Evolutionary conservation across 2,113 vertebrate species (phyloP).

Genomic region (Cheilinus undulatus): DNA sequence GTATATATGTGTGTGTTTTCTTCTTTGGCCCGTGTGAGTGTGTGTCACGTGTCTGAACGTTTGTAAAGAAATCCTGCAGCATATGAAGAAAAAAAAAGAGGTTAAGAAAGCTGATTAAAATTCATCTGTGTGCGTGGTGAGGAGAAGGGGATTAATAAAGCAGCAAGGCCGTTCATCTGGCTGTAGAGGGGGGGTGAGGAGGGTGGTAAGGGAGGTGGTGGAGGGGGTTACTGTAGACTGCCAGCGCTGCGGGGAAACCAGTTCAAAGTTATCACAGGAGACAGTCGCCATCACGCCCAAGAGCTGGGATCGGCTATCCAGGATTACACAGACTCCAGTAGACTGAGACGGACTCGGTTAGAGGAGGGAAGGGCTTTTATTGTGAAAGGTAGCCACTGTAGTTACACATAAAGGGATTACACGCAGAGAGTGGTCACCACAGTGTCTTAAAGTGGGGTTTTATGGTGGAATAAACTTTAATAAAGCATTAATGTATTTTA

Average conservation of each 20-base stretch:
- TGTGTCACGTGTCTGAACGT: constrained; percentile 55
- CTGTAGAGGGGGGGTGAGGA: constrained; percentile 22
- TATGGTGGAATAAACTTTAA: neutral
- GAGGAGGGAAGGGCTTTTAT: constrained; percentile 2
- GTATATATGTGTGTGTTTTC: constrained; percentile 4
- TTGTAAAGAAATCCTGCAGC: constrained; percentile 78
- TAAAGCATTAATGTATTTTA: neutral
- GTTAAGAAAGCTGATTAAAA: constrained; percentile 85
- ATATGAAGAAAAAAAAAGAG: constrained; percentile 64
- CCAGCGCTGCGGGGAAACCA: constrained; percentile 69
- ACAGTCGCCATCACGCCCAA: constrained; percentile 72
- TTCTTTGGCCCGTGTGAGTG: constrained; percentile 28
- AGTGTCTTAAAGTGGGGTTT: neutral
- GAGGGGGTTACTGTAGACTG: constrained; percentile 40
- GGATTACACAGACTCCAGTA: constrained; percentile 65
- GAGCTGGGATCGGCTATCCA: constrained; percentile 61
- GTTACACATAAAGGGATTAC: constrained; percentile 22
- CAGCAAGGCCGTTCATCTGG: constrained; percentile 77
- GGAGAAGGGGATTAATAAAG: constrained; percentile 84
- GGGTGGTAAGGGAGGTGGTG: neutral
- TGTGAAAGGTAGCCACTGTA: constrained; percentile 26
- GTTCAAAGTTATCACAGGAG: constrained; percentile 80
- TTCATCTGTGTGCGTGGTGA: constrained; percentile 77
- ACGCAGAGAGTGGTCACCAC: constrained; percentile 6
- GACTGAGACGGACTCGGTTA: constrained; percentile 39